Evolutionary conservation across 2,888 invertebrate species (phyloP).

Genomic region (Arge pagana): DNA sequence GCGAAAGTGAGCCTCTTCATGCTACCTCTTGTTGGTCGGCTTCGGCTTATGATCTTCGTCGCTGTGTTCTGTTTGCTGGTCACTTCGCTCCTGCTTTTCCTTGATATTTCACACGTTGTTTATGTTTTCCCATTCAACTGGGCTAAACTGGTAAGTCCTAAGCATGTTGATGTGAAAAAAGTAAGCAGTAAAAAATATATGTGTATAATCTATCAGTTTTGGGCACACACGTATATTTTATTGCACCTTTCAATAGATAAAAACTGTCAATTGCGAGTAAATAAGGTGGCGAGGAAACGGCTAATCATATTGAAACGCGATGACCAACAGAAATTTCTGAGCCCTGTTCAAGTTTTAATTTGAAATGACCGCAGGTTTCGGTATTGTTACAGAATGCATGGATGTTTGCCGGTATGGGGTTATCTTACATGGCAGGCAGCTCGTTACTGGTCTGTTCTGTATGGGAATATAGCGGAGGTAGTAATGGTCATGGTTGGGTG

Average conservation of each 20-base stretch:
- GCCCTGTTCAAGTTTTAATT: no score
- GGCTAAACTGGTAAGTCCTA: conserved; percentile 72
- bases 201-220: no score
- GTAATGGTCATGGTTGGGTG: conserved; percentile 65
- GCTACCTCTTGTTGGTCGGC: conserved; percentile 75
- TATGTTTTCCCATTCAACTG: conserved; percentile 80
- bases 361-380: no score
- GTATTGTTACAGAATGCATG: conserved; percentile 69
- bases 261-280: no score
- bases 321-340: no score
- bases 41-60: conserved; percentile 79
- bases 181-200: no score
- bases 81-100: conserved; percentile 75
- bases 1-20: conserved; percentile 77
- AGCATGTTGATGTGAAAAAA: no score
- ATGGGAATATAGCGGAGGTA: conserved; percentile 67
- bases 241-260: conserved; percentile 5
- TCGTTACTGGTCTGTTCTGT: conserved; percentile 73
- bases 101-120: conserved; percentile 78
- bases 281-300: no score
- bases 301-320: no score
- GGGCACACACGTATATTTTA: not conserved
- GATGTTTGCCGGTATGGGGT: conserved; percentile 74
- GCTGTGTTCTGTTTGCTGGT: conserved; percentile 75
- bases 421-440: conserved; percentile 70